phyloP scores from a whole-genome alignment of 2,797 vertebrate species.

The Hafferia zeledoni region DNA sequence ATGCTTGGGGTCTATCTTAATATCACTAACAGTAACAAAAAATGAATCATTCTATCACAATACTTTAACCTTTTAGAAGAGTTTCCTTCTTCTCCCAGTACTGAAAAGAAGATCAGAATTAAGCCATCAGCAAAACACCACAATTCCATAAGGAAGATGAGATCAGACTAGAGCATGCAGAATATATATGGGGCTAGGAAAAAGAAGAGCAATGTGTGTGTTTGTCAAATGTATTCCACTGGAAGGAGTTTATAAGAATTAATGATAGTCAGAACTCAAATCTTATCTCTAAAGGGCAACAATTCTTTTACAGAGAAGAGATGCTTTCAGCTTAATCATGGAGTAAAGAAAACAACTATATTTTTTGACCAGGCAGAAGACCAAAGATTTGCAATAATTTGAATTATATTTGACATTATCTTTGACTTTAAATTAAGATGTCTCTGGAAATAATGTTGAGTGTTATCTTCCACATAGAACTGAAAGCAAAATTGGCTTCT shows the following conservation, averaged over 20 bases:
- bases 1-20: not conserved
- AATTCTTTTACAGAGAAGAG: not conserved
- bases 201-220: not conserved
- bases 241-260: not conserved
- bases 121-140: not conserved
- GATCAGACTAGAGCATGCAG: not conserved
- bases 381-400: slow-evolving; percentile 1
- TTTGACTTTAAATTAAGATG: slow-evolving; percentile 33
- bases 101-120: not conserved
- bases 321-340: not conserved
- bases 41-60: not conserved
- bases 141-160: not conserved
- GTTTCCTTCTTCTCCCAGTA: not conserved
- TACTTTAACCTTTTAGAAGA: not conserved
- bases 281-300: not conserved
- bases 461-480: slow-evolving; percentile 1
- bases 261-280: not conserved
- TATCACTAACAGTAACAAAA: not conserved
- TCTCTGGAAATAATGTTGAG: not conserved
- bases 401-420: slow-evolving; percentile 4
- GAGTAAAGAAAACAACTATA: slow-evolving; percentile 7
- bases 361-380: slow-evolving; percentile 11
- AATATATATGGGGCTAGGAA: not conserved
- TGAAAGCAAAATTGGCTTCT: slow-evolving; percentile 30
- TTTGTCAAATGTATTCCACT: not conserved